Percentiles rank a stretch among this genome's conserved stretches.
Evolutionary conservation across 2,113 vertebrate genomes (phyloP).

Genomic region (Pan paniscus): DNA sequence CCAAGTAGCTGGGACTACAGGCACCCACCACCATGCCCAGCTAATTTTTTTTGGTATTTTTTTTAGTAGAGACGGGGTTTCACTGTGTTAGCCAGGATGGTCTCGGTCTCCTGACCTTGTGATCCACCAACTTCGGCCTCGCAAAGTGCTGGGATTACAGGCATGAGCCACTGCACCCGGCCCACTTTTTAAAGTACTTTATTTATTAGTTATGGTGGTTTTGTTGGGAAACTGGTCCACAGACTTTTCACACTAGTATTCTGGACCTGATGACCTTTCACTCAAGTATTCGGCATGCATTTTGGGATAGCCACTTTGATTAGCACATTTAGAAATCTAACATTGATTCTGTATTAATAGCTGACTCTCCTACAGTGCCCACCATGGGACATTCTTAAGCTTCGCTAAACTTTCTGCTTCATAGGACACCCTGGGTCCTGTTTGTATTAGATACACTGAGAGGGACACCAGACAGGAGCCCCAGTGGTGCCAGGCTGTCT

Average conservation of each 20-base stretch:
- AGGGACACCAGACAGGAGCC: not conserved
- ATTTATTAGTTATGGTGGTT: not conserved
- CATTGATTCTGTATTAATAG: not conserved
- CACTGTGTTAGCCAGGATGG: no score
- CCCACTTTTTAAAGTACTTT: not conserved
- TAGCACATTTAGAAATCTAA: not conserved
- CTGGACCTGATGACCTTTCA: not conserved
- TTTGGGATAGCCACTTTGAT: not conserved
- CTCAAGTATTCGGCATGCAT: not conserved
- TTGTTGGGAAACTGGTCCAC: not conserved
- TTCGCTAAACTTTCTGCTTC: not conserved
- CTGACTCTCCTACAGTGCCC: not conserved
- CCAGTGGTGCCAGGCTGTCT: not conserved
- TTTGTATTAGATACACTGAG: not conserved
- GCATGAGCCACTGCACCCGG: no score
- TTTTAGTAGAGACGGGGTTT: no score
- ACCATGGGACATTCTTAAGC: not conserved
- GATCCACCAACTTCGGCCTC: no score
- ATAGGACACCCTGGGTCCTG: not conserved
- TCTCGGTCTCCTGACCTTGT: no score
- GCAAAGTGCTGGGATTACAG: no score
- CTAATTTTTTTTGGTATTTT: no score
- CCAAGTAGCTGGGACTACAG: no score
- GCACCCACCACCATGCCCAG: no score
- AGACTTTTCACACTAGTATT: not conserved